phyloP scores from a whole-genome alignment of 2,888 invertebrate genomes.

The Sphaerolaimus hirsutus region DNA sequence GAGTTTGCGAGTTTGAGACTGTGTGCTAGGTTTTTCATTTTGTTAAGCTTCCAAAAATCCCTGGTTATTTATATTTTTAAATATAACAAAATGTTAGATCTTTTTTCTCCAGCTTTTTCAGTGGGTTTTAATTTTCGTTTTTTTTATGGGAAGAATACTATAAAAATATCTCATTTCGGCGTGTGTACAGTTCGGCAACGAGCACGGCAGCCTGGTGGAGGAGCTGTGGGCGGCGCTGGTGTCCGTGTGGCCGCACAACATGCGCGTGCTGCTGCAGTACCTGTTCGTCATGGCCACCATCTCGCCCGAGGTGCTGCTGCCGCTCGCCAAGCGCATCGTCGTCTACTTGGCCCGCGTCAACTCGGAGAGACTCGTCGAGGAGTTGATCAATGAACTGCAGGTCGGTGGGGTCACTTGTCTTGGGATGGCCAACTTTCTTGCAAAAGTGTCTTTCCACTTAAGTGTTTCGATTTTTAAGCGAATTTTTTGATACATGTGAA shows the following conservation, averaged over 20 bases:
- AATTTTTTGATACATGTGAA: too few species aligned
- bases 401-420: slow-evolving; percentile 9
- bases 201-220: slow-evolving; percentile 80
- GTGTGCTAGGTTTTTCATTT: neutral
- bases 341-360: slow-evolving; percentile 70
- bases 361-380: slow-evolving; percentile 72
- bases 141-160: neutral
- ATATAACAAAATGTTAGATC: too few species aligned
- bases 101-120: neutral
- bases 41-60: neutral
- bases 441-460: neutral
- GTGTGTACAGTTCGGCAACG: slow-evolving; percentile 55
- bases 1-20: neutral
- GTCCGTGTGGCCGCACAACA: slow-evolving; percentile 82
- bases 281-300: slow-evolving; percentile 83
- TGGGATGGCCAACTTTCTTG: neutral
- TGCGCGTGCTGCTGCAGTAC: slow-evolving; percentile 82
- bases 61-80: too few species aligned
- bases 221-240: slow-evolving; percentile 85
- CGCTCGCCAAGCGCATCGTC: slow-evolving; percentile 77
- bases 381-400: slow-evolving; percentile 87
- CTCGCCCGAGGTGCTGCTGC: slow-evolving; percentile 76
- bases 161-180: neutral
- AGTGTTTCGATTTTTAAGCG: neutral
- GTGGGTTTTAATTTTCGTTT: neutral